Base-by-base conservation (phyloP, 2,888 invertebrate species). In the Agriopis marginaria region DNA sequence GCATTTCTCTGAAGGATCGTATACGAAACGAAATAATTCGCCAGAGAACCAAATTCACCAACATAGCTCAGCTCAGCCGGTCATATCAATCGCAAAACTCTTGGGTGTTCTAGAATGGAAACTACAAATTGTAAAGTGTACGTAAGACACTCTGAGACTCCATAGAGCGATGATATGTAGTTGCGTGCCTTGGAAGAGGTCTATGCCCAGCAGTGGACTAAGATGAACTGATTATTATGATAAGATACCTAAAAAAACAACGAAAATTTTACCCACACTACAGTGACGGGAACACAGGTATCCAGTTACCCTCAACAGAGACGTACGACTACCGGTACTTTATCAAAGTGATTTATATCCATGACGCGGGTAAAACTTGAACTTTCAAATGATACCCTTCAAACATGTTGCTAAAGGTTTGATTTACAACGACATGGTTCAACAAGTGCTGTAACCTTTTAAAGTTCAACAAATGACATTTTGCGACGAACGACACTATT, bases 381-480 rank as follows among this genome's bases (percentile, higher is more conserved):
- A 89, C 89, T 88, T 89, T 87, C 81, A 81, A 84, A 82, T 85
- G 82, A 85, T 84, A 84, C 86, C 88, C 89, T 87, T 87, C 83
- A 84, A 86, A 86, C 85, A 84, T 82, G 82, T 79, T 73, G 80
- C 77, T 82, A 73, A 78, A 86, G 79, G 83, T 79, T 86, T 88
- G 88, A 89, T 89, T 87, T 90, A 90, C 85, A 87, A 80, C 87
- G 89, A 83, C 84, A 89, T 82, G 89, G 90, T 86, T 89, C 88
- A 89, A 80, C 81, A 79, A 79, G 82, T 77, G 83, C 82, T 80
- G 76, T 75, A 75, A 82, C 88, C 87, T 84, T 86, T 86, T 78
- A 91, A 92, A 92, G 92, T 91, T 92, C 92, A 92, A 83, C 87
- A 78, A 86, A 85, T 92, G 92, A 90, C 92, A 92, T 92, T 76